These are phyloP conservation scores for Diglossa brunneiventris DNA, from an alignment of 2,113 vertebrate species.

Conservation along the genomic window DNA sequence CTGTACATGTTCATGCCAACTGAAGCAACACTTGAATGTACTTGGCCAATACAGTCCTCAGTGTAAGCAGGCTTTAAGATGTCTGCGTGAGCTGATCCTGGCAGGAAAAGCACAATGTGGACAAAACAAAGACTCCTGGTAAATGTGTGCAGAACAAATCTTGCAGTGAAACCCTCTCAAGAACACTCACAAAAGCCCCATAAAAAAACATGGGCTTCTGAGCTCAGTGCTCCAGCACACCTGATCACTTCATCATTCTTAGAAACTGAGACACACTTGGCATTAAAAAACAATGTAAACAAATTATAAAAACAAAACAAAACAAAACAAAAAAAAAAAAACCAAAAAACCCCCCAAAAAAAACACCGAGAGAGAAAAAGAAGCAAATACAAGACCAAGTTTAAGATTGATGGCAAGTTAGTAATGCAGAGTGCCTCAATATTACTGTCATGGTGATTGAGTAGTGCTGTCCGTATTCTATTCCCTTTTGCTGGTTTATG, in stretches of 20 bases:
- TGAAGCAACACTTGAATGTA: neutral
- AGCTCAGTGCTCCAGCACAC: neutral
- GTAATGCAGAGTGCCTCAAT: neutral
- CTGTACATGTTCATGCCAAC: rapidly evolving
- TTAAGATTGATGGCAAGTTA: neutral
- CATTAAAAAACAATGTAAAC: neutral
- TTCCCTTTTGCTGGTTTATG: neutral
- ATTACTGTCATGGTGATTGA: neutral
- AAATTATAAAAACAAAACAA: too few relatives aligned
- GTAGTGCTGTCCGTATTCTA: neutral
- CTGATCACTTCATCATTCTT: neutral
- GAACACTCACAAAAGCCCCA: neutral
- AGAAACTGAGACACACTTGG: neutral
- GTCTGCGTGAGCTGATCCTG: neutral
- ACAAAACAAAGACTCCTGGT: neutral
- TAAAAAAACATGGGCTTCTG: neutral
- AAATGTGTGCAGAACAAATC: rapidly evolving
- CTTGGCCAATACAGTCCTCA: neutral
- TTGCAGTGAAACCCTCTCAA: neutral
- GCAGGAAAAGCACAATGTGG: neutral
- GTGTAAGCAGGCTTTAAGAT: neutral
- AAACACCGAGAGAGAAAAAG: neutral
- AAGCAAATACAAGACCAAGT: neutral
- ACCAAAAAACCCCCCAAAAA: too few relatives aligned
- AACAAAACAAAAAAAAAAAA: neutral